These are phyloP conservation scores for Drosophila aldrichi DNA, from an alignment of 2,888 invertebrate genomes.

Conservation along the genomic window DNA sequence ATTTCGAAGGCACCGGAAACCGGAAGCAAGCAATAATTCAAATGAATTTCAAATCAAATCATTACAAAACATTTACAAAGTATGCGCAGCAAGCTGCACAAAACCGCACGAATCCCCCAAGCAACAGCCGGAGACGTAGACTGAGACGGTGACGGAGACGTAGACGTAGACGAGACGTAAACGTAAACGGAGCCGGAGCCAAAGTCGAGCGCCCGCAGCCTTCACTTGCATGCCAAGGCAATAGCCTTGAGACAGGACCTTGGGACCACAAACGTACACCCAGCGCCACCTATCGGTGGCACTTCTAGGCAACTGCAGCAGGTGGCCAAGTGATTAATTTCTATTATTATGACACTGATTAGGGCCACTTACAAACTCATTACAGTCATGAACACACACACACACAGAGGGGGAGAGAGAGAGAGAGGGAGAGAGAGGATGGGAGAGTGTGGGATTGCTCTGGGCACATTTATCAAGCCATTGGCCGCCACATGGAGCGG, in stretches of 20 bases:
- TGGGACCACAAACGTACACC: neutral
- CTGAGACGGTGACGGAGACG: neutral
- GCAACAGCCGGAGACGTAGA: neutral
- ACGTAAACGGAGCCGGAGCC: neutral
- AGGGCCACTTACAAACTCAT: constrained; percentile 79
- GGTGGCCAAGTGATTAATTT: constrained; percentile 72
- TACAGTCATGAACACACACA: constrained; percentile 59
- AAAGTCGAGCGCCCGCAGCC: neutral
- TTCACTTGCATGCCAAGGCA: constrained; percentile 32
- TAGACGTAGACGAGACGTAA: neutral
- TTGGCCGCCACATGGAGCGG: constrained; percentile 76
- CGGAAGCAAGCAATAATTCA: constrained; percentile 84
- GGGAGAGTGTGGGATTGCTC: neutral
- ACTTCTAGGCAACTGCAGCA: constrained; percentile 42
- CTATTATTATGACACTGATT: constrained; percentile 80
- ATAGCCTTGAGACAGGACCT: constrained; percentile 30
- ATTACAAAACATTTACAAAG: constrained; percentile 82
- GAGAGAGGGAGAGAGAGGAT: no score
- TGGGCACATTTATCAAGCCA: constrained; percentile 72
- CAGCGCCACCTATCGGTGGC: neutral
- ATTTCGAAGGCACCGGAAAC: constrained; percentile 82
- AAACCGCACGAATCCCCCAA: constrained; percentile 66
- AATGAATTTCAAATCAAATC: constrained; percentile 85
- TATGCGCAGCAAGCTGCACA: constrained; percentile 76
- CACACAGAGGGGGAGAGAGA: no score